A percentile compares a stretch with the other conserved stretches of the same genome.
phyloP scores from a whole-genome alignment of 2,797 vertebrate genomes.

The Benthosema pterotum region DNA sequence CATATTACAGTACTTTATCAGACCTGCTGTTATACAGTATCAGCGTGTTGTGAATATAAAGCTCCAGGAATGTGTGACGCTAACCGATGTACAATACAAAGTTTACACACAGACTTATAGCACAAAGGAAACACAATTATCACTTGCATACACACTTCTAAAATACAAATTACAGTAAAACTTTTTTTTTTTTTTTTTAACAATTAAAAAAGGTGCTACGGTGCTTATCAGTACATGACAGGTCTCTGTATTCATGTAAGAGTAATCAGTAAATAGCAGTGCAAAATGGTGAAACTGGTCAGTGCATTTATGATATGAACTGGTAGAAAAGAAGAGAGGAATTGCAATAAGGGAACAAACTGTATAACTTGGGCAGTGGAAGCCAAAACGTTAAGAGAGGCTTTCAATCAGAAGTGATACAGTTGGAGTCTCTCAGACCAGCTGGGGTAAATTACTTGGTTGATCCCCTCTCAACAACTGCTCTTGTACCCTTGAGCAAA shows the following conservation, averaged over 20 bases:
- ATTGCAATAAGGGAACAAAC: slow-evolving; percentile 4
- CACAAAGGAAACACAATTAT: slow-evolving; percentile 27
- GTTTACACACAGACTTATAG: not conserved
- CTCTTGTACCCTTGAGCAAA: slow-evolving; percentile 39
- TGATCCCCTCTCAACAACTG: slow-evolving; percentile 8
- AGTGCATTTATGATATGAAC: slow-evolving; percentile 3
- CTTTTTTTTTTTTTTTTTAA: not conserved
- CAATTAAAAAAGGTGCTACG: slow-evolving; percentile 34
- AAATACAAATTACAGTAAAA: slow-evolving; percentile 5
- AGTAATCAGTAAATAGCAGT: slow-evolving; percentile 32
- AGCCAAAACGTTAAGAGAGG: slow-evolving; percentile 22
- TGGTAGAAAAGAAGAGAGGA: not conserved
- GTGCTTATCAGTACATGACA: slow-evolving; percentile 34
- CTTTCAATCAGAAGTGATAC: not conserved
- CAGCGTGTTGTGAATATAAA: slow-evolving; percentile 10
- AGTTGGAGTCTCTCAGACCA: slow-evolving; percentile 30
- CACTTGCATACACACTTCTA: slow-evolving; percentile 13
- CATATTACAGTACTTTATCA: slow-evolving; percentile 9
- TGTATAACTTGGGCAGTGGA: not conserved
- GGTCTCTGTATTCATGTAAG: slow-evolving; percentile 3
- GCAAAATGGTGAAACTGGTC: slow-evolving; percentile 39
- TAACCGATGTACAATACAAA: not conserved
- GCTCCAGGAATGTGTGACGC: slow-evolving; percentile 26
- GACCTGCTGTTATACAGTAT: slow-evolving; percentile 15
- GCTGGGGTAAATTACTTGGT: not conserved